These are phyloP conservation scores for Athene noctua DNA, from an alignment of 2,113 vertebrate genomes.

Conservation along the genomic window DNA sequence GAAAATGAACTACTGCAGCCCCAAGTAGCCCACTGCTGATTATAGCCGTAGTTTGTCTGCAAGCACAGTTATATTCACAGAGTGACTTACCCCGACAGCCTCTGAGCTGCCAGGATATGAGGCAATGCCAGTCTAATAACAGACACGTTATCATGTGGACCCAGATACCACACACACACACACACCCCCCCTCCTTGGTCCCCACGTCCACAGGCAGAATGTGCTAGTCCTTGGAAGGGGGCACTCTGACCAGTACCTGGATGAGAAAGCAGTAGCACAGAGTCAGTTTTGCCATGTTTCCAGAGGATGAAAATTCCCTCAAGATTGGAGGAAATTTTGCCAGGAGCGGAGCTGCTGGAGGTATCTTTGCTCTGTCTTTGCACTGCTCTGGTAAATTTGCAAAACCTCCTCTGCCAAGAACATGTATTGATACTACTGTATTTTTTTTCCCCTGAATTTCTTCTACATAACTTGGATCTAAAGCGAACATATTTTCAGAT, in stretches of 20 bases:
- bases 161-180: no score
- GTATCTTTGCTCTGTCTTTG: background rate
- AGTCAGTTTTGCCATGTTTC: background rate
- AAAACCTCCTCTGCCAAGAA: background rate
- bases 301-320: background rate
- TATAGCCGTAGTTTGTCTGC: background rate
- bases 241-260: background rate
- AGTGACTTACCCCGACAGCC: background rate
- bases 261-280: background rate
- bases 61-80: background rate
- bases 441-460: background rate
- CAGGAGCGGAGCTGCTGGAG: background rate
- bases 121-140: background rate
- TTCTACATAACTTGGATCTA: background rate
- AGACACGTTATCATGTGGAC: background rate
- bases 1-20: background rate
- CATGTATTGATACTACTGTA: background rate
- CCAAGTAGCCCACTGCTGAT: background rate
- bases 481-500: background rate
- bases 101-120: background rate
- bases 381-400: background rate
- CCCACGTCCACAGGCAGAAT: background rate
- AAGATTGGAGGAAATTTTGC: background rate
- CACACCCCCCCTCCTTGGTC: background rate
- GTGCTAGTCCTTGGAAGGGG: background rate